A percentile compares a stretch with the other conserved stretches of the same genome.
phyloP scores from a whole-genome alignment of 2,888 invertebrate genomes.

The Smittia sp. region DNA sequence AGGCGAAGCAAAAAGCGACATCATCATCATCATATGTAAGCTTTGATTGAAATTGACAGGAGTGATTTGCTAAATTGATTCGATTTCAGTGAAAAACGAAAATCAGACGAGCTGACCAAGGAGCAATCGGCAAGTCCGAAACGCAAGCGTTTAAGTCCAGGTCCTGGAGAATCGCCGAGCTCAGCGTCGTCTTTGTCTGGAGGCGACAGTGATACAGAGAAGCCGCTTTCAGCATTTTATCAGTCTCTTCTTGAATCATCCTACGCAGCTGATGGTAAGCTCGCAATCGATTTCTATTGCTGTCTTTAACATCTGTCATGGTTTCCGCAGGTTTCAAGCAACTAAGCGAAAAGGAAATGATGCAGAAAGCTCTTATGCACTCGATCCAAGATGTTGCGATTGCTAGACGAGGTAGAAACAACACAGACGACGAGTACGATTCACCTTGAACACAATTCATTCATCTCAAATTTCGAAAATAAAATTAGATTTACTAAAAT shows the following conservation, averaged over 20 bases:
- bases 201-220: slow-evolving; percentile 42
- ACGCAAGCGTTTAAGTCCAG: slow-evolving; percentile 22
- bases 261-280: slow-evolving; percentile 50
- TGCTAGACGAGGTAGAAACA: slow-evolving; percentile 8
- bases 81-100: slow-evolving; percentile 32
- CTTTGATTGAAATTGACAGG: background rate
- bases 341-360: slow-evolving; percentile 52
- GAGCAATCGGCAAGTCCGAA: slow-evolving; percentile 33
- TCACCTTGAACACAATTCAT: slow-evolving; percentile 4
- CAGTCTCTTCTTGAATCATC: slow-evolving; percentile 53
- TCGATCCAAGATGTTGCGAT: slow-evolving; percentile 20
- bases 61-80: background rate
- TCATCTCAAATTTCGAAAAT: too few relatives aligned
- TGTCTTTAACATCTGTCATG: slow-evolving; percentile 15
- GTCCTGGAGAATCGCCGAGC: background rate
- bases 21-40: background rate
- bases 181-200: background rate
- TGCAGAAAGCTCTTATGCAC: slow-evolving; percentile 50
- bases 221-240: slow-evolving; percentile 50
- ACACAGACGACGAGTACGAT: slow-evolving; percentile 37
- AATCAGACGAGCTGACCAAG: slow-evolving; percentile 20
- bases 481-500: too few relatives aligned
- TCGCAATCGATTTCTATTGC: background rate
- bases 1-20: slow-evolving; percentile 18
- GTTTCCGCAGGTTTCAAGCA: slow-evolving; percentile 46